Base-by-base conservation (phyloP, 2,888 invertebrate genomes). In the Sisyra nigra region DNA sequence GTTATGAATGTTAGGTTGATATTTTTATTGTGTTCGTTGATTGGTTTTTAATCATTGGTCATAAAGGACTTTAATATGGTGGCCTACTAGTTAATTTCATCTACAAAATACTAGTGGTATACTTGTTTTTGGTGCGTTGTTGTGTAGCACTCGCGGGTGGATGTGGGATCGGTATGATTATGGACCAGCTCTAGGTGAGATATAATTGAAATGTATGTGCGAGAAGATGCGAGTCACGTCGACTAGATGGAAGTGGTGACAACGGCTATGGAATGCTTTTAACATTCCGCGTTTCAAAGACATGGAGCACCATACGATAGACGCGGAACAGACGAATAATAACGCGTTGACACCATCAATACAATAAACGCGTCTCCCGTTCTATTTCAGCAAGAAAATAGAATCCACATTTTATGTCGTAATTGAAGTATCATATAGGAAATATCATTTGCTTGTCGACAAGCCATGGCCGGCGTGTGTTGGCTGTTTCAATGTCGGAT, bases 331-430 rank as follows among this genome's bases (percentile, higher is more conserved):
- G 53, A 54, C 57, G 59, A 58, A 59, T 59, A 58, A 57, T 58
- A 56, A 57, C 56, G 55, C 53, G 53, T 55, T 57, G 56, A 57
- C 57, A 58, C 59, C 57, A 55, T 57, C 54, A 54, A 55, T 57
- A 57, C n/a, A n/a, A n/a, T n/a, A n/a, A n/a, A n/a, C 55, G 53
- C 50, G 48, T 48, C 47, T 49, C 41, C 53, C 54, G 52, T 54
- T 54, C 55, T 54, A 52, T 50, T 47, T 41, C 47, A 45, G 46
- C 41, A 46, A 48, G 48, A 49, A 48, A 47, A 50, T 49, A 48
- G 50, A 47, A 44, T 45, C 35, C 43, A 45, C 46, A 33, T 46
- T 47, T 41, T 44, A n/a, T n/a, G n/a, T n/a, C n/a, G n/a, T 46
- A 38, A 42, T 36, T 14, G 15, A 30, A 34, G 31, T 11, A 37